These are phyloP conservation scores for Scortum barcoo DNA, from an alignment of 2,113 vertebrate genomes.

Conservation along the genomic window DNA sequence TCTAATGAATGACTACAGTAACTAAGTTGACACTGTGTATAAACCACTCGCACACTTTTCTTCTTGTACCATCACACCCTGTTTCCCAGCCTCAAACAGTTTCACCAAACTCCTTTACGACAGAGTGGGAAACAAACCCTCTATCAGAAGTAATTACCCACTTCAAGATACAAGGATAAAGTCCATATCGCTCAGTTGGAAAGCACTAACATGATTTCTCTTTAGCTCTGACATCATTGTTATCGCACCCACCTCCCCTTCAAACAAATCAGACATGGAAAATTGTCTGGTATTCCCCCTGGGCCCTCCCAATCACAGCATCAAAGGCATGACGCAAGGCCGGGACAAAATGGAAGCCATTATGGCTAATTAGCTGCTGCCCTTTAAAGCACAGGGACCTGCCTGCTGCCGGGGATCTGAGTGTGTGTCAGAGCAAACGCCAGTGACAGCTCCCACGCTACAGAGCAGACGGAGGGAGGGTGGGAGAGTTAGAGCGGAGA, in stretches of 20 bases:
- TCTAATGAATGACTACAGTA: neutral
- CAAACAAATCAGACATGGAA: slow-evolving; percentile 72
- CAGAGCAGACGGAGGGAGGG: slow-evolving; percentile 34
- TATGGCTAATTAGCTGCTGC: slow-evolving; percentile 79
- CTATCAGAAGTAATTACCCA: slow-evolving; percentile 36
- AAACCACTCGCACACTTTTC: neutral
- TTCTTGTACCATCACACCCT: neutral
- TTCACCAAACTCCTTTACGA: neutral
- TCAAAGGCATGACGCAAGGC: slow-evolving; percentile 80
- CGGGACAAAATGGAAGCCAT: slow-evolving; percentile 82
- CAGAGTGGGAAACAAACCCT: slow-evolving; percentile 14
- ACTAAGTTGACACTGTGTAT: neutral
- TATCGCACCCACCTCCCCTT: slow-evolving; percentile 56
- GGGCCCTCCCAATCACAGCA: slow-evolving; percentile 75
- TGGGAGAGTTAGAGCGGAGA: neutral
- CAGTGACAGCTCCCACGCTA: slow-evolving; percentile 77
- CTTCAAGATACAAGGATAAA: slow-evolving; percentile 38
- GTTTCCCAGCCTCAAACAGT: neutral
- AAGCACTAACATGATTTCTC: slow-evolving; percentile 58
- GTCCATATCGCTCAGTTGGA: slow-evolving; percentile 51
- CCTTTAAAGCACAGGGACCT: slow-evolving; percentile 76
- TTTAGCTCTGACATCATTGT: slow-evolving; percentile 71
- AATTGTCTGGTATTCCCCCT: slow-evolving; percentile 73
- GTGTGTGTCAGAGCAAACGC: slow-evolving; percentile 68
- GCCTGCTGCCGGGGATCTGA: slow-evolving; percentile 65